Percentiles rank a stretch among this genome's conserved stretches.
These are phyloP conservation scores for Rhopalosiphum padi DNA, from an alignment of 1,140 invertebrate genomes.

Conservation along the genomic window DNA sequence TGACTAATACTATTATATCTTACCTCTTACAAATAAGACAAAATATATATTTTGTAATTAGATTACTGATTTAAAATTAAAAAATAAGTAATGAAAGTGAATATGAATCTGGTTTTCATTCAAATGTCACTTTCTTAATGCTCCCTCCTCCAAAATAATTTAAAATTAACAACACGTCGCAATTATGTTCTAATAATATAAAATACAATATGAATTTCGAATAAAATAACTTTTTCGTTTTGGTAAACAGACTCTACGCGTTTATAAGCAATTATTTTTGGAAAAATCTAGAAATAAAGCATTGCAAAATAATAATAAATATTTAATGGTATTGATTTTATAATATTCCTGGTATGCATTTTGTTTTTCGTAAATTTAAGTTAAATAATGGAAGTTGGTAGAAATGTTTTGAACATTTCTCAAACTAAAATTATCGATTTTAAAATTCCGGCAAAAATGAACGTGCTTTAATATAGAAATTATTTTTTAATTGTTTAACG, in stretches of 20 bases:
- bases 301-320: not conserved
- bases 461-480: not conserved
- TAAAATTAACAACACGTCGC: not conserved
- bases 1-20: too few relatives aligned
- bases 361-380: not conserved
- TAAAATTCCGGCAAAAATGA: not conserved
- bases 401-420: not conserved
- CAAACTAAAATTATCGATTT: not conserved
- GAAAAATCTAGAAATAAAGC: not conserved
- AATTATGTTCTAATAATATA: not conserved
- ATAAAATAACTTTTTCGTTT: not conserved
- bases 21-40: too few relatives aligned
- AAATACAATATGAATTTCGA: not conserved
- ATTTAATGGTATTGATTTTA: not conserved
- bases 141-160: not conserved
- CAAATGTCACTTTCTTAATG: not conserved
- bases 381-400: not conserved
- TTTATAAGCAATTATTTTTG: not conserved
- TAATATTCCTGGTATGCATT: not conserved
- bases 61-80: not conserved
- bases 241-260: not conserved
- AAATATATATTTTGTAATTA: too few relatives aligned
- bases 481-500: not conserved
- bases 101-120: not conserved
- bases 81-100: not conserved